These are phyloP conservation scores for Cynopterus brachyotis DNA, from an alignment of 2,113 vertebrate species.

Conservation along the genomic window DNA sequence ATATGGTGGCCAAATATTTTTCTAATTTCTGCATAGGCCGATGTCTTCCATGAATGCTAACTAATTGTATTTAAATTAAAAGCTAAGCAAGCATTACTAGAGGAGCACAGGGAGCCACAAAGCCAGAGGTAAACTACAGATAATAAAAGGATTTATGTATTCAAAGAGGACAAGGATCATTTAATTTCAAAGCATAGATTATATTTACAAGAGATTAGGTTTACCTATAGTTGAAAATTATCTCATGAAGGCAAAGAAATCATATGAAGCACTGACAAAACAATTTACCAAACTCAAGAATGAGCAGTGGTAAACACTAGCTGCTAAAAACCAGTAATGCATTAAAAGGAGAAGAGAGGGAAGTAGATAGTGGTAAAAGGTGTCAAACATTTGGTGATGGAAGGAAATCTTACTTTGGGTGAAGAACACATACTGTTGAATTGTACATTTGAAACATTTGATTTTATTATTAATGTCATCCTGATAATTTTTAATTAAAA, in stretches of 20 bases:
- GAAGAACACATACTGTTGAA: too few relatives aligned
- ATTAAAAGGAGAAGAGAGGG: not conserved
- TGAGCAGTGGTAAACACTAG: slow-evolving; percentile 3
- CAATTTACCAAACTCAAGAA: slow-evolving; percentile 34
- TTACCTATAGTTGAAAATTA: not conserved
- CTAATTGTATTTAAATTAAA: slow-evolving; percentile 45
- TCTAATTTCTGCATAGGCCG: not conserved
- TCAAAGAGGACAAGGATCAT: slow-evolving; percentile 33
- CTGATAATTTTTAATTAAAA: too few relatives aligned
- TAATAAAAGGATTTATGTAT: slow-evolving; percentile 11
- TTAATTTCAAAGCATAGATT: slow-evolving; percentile 37
- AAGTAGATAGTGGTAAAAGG: too few relatives aligned
- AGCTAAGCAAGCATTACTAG: slow-evolving; percentile 26
- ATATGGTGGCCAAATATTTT: slow-evolving; percentile 19
- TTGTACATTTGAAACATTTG: too few relatives aligned
- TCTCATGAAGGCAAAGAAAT: slow-evolving; percentile 27
- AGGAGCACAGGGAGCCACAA: slow-evolving; percentile 14
- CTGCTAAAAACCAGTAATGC: not conserved
- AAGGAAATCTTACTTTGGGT: too few relatives aligned
- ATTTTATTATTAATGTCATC: too few relatives aligned
- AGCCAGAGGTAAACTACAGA: slow-evolving; percentile 26
- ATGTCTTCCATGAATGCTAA: not conserved
- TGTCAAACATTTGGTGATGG: too few relatives aligned
- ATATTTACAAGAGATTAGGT: not conserved
- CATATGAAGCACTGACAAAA: not conserved